Evolutionary conservation across 2,888 invertebrate genomes (phyloP), one percentile per base, ranked within the genome.

Genomic region (Drosophila suboccidentalis): DNA sequence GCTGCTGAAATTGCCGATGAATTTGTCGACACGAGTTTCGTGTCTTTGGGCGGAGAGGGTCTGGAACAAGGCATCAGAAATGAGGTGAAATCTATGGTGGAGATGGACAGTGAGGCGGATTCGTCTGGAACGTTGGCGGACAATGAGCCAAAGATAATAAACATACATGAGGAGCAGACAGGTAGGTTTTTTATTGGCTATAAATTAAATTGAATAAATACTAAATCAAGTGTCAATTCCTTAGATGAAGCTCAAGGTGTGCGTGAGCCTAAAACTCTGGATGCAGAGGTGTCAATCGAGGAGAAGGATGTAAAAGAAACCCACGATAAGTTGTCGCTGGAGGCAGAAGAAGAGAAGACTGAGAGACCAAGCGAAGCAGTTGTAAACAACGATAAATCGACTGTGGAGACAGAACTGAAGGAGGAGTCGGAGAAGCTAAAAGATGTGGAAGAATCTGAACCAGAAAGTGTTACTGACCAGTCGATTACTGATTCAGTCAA

Each of bases 41-140:
- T 79, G 1, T 72, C 85, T 0, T 38, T 82, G 36, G 80, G 69
- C 4, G 82, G 72, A 8, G 84, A 60, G 29, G 87, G 74, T 4
- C 65, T 91, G 22, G 92, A 91, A 58, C 78, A 91, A 58, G 81
- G 80, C 22, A 91, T 91, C 54, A 77, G 89, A 1, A 87, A 88
- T 71, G 86, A 87, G 0, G 90, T 91, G 1, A 87, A 90, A 55
- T 83, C 75, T 26, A 87, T 90, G 73, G 85, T 90, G 6, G 83
- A 87, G 54, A 53, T 68, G 26, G 85, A 76, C 62, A 76, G 77
- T 34, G 86, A 89, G 47, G 75, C 79, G 1, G 71, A 76, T 10
- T 71, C 74, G 0, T 68, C 66, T 3, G 53, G 26, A 4, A 15
- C 49, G 5, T 46, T 68, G 10, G 57, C 64, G n/a, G 67, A 47